Percentiles rank a stretch among this genome's conserved stretches.
phyloP scores from a whole-genome alignment of 1,140 invertebrate species.

The Drosophila neocordata region DNA sequence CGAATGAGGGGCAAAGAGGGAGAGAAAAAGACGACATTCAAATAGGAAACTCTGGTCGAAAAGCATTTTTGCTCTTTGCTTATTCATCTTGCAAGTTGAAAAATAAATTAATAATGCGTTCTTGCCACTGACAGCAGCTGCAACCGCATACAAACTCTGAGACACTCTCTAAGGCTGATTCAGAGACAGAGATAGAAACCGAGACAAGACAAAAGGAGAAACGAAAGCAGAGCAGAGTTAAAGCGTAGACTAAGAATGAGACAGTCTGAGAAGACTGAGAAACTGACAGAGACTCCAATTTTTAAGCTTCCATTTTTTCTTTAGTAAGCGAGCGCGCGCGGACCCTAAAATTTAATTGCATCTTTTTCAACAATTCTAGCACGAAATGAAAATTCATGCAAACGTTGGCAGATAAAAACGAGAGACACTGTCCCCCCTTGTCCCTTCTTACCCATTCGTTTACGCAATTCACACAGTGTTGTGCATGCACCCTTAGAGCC shows the following conservation, averaged over 20 bases:
- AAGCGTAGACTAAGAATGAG: neutral
- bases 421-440: neutral
- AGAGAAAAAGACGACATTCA: conserved; percentile 45
- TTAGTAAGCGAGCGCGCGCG: conserved; percentile 23
- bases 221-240: neutral
- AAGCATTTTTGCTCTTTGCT: conserved; percentile 76
- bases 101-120: conserved; percentile 81
- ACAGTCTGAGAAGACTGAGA: neutral
- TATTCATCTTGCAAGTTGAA: conserved; percentile 80
- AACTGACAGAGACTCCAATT: conserved; percentile 43
- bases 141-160: conserved; percentile 57
- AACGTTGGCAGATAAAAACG: conserved; percentile 61
- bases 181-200: conserved; percentile 15
- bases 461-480: neutral
- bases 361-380: conserved; percentile 78
- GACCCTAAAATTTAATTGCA: conserved; percentile 78
- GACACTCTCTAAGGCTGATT: no score
- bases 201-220: conserved; percentile 15
- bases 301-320: neutral
- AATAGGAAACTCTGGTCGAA: conserved; percentile 52
- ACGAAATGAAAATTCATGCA: conserved; percentile 81
- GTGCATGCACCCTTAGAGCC: neutral
- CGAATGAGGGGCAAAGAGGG: neutral
- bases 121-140: conserved; percentile 78
- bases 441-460: neutral